phyloP scores from a whole-genome alignment of 2,797 vertebrate species.

The Limosa lapponica region DNA sequence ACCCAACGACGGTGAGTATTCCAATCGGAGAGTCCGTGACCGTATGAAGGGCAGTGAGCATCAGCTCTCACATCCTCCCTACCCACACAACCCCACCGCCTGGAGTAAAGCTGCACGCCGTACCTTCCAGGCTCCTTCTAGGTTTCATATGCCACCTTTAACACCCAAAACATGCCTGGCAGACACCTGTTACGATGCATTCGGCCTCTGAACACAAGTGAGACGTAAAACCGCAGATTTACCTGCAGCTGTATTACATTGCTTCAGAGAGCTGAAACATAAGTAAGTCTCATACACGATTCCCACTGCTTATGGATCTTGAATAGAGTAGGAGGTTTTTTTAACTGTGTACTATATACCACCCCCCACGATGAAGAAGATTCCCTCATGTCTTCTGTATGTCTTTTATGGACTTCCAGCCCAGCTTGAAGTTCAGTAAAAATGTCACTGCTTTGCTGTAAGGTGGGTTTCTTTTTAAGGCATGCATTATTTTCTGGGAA shows the following conservation, averaged over 20 bases:
- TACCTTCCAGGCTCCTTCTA: background rate
- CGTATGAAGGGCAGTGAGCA: background rate
- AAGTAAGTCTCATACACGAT: background rate
- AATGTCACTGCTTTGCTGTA: background rate
- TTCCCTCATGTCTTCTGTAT: background rate
- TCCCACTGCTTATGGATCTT: background rate
- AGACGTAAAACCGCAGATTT: background rate
- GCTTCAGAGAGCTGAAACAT: background rate
- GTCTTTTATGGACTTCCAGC: background rate
- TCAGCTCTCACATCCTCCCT: background rate
- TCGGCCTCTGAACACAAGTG: background rate
- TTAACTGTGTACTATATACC: background rate
- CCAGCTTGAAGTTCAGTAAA: background rate
- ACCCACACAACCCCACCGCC: background rate
- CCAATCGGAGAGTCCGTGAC: accelerated
- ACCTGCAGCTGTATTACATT: background rate
- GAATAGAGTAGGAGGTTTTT: accelerated
- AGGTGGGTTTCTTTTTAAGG: background rate
- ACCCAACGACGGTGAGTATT: background rate
- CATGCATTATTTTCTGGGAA: background rate
- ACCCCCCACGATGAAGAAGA: background rate
- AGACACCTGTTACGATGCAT: background rate
- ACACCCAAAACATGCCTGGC: background rate
- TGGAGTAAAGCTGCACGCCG: background rate
- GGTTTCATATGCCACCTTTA: background rate